These are phyloP conservation scores for Tragelaphus strepsiceros DNA, from an alignment of 2,113 vertebrate species.

Conservation along the genomic window DNA sequence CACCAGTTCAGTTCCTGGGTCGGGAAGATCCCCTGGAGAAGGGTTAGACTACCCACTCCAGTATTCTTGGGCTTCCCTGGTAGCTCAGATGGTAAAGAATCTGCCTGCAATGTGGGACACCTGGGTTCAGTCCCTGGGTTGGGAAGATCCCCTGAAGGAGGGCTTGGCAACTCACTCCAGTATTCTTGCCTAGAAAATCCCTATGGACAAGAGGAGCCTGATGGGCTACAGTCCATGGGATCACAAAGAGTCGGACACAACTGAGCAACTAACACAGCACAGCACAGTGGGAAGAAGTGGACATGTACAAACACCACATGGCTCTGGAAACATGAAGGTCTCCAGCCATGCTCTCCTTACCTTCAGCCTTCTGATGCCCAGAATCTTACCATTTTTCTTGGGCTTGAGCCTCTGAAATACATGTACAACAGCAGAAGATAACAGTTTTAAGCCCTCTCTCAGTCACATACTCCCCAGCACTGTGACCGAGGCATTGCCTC, in stretches of 20 bases:
- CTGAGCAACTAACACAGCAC: neutral
- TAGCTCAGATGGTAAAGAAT: neutral
- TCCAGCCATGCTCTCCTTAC: neutral
- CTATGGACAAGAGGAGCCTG: neutral
- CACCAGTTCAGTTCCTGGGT: neutral
- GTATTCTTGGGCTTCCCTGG: neutral
- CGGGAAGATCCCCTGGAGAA: neutral
- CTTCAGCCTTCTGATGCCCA: neutral
- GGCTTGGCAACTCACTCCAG: neutral
- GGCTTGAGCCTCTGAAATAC: neutral
- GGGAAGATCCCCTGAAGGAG: neutral
- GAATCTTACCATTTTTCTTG: neutral
- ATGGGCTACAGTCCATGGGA: neutral
- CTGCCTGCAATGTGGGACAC: neutral
- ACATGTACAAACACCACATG: neutral
- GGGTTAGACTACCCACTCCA: neutral
- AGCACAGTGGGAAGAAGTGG: neutral
- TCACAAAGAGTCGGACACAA: neutral
- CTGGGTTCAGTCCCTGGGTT: neutral
- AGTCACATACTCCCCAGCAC: neutral
- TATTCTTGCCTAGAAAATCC: neutral
- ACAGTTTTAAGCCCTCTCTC: accelerated
- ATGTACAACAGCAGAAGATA: neutral
- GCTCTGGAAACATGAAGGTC: neutral
- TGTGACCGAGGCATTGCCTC: accelerated